A percentile compares a stretch with the other conserved stretches of the same genome.
These are phyloP conservation scores for Drosophila jambulina DNA, from an alignment of 1,140 invertebrate genomes.

Conservation along the genomic window DNA sequence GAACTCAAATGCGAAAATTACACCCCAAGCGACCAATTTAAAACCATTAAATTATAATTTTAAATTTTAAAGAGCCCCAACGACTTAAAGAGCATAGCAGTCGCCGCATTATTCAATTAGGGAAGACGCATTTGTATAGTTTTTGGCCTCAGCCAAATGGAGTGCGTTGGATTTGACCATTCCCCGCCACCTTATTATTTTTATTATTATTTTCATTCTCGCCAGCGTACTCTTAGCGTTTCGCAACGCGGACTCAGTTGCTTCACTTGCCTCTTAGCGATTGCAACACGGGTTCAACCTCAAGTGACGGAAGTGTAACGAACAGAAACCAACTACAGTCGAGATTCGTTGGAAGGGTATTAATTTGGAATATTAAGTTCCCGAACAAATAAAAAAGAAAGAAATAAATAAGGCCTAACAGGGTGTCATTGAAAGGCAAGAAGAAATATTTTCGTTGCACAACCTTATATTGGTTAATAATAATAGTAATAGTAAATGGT, in stretches of 20 bases:
- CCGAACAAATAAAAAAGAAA: too few relatives aligned
- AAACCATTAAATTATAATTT: conserved; percentile 84
- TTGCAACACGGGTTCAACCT: conserved; percentile 45
- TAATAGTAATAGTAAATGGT: too few relatives aligned
- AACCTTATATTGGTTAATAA: too few relatives aligned
- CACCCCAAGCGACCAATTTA: conserved; percentile 83
- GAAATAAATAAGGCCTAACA: too few relatives aligned
- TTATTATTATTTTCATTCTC: conserved; percentile 14
- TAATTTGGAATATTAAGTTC: not conserved
- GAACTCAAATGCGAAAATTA: conserved; percentile 84
- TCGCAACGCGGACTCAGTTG: conserved; percentile 38
- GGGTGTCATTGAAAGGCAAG: too few relatives aligned
- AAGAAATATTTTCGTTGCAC: too few relatives aligned
- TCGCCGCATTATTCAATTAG: conserved; percentile 49
- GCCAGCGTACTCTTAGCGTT: conserved; percentile 24
- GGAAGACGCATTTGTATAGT: conserved; percentile 51
- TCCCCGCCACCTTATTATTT: conserved; percentile 7
- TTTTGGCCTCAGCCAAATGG: conserved; percentile 46
- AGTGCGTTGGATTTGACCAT: conserved; percentile 41
- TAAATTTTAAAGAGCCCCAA: conserved; percentile 74
- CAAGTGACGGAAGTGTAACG: conserved; percentile 38
- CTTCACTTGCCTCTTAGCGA: conserved; percentile 35
- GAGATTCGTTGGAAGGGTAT: not conserved
- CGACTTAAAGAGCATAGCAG: conserved; percentile 36
- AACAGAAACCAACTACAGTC: conserved; percentile 24